Conservation (phyloP, 1,140 invertebrate genomes). For the Brachionus calyciflorus region DNA sequence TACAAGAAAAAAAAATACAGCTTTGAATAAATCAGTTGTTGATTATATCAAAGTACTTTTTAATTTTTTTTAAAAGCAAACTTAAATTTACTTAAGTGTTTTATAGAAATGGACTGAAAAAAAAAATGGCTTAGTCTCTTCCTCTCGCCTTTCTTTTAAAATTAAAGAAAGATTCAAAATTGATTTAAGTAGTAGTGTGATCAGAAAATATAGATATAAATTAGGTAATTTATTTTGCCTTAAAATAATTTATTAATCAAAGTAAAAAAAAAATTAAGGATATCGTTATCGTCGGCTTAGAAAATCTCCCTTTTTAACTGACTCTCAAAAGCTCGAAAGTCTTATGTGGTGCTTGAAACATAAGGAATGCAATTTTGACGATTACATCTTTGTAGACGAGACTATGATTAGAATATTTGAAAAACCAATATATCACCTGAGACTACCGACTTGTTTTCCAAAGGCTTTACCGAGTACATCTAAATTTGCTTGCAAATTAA, state of each 20-base stretch:
- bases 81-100: not conserved
- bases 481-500: conserved; percentile 10
- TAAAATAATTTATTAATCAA: not conserved
- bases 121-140: not conserved
- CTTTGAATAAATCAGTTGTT: not conserved
- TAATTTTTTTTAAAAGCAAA: not conserved
- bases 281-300: not conserved
- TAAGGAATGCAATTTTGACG: not conserved
- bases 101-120: not conserved
- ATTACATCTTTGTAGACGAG: not conserved
- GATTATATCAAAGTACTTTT: not conserved
- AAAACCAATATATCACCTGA: not conserved
- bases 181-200: not conserved
- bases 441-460: not conserved
- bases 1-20: not conserved
- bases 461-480: not conserved
- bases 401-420: not conserved
- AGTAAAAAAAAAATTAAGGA: not conserved
- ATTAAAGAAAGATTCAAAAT: not conserved
- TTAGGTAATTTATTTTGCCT: not conserved
- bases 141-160: not conserved
- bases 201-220: not conserved
- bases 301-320: too few relatives aligned
- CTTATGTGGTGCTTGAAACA: not conserved
- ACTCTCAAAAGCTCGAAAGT: not conserved